Evolutionary conservation across 2,113 vertebrate genomes (phyloP), one percentile per base, ranked within the genome.

Genomic region (Pelvicachromis taeniatus): DNA sequence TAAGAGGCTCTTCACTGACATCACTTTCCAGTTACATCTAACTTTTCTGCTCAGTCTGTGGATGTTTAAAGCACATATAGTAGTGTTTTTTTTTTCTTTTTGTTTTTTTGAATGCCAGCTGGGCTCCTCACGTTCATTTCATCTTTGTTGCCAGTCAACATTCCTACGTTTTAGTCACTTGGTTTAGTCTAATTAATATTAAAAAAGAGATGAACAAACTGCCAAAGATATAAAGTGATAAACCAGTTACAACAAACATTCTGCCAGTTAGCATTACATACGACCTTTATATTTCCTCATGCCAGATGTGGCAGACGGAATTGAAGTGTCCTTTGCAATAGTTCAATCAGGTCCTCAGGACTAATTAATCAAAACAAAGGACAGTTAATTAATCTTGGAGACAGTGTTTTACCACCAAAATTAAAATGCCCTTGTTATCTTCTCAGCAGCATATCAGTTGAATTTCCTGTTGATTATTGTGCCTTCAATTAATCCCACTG

Each of bases 311-410:
- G 29, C 31, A 45, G 31, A 82, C 4, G 2, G 13, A 58, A 75
- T 55, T 81, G 10, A 38, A 54, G 23, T 53, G 80, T 79, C 19
- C 40, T 38, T 65, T 31, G n/a, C 45, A 70, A 17, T 56, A 13
- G 31, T 80, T 89, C 35, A 29, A 63, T 84, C 56, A 54, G 70
- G 19, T 42, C 42, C 23, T 8, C 7, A 12, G 82, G 85, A 82
- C 65, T 88, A 78, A 83, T 85, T 85, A 73, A n/a, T 63, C 54
- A 56, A 80, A 89, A 80, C 29, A 89, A 87, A 80, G 21, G 53
- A 63, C 35, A 42, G 31, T 79, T 75, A 85, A 78, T 87, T 83
- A 63, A 23, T 54, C 52, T 82, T 54, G 9, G 33, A 78, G 61
- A 26, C 11, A 70, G 63, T 38, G 13, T 65, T 85, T 79, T 23